Conservation (phyloP, 2,797 vertebrate genomes). For the Pipistrellus nathusii region DNA sequence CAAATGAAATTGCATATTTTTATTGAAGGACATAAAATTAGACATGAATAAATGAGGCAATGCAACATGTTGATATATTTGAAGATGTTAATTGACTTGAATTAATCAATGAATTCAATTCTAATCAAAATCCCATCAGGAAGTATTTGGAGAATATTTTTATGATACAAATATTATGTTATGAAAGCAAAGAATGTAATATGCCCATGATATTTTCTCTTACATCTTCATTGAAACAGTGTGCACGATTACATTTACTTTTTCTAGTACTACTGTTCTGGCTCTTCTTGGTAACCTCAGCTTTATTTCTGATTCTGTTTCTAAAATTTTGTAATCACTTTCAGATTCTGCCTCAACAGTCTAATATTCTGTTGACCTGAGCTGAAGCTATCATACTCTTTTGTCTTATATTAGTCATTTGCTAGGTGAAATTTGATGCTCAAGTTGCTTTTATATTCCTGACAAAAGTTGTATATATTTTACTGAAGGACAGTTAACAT, state of each 20-base stretch:
- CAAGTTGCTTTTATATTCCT: constrained; percentile 43
- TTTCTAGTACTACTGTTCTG: constrained; percentile 89
- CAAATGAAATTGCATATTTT: background rate
- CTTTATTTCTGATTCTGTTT: constrained; percentile 72
- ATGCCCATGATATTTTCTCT: constrained; percentile 53
- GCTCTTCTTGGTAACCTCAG: constrained; percentile 88
- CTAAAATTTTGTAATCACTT: constrained; percentile 87
- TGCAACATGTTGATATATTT: background rate
- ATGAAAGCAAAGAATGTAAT: background rate
- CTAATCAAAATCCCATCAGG: background rate
- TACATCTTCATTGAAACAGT: constrained; percentile 87
- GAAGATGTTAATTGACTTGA: background rate
- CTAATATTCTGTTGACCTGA: constrained; percentile 79
- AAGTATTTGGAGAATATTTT: background rate
- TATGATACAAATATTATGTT: background rate
- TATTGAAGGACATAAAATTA: background rate
- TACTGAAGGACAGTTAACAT: background rate
- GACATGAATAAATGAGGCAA: background rate
- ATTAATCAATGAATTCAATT: constrained; percentile 12
- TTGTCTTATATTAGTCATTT: constrained; percentile 74
- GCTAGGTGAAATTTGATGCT: constrained; percentile 73
- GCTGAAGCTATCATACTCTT: background rate
- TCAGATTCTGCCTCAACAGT: constrained; percentile 84
- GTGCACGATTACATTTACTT: constrained; percentile 91
- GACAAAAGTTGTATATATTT: constrained; percentile 68